These are phyloP conservation scores for Anthopleura sola DNA, from an alignment of 64 coral and sea anemone genomes.

Conservation along the genomic window DNA sequence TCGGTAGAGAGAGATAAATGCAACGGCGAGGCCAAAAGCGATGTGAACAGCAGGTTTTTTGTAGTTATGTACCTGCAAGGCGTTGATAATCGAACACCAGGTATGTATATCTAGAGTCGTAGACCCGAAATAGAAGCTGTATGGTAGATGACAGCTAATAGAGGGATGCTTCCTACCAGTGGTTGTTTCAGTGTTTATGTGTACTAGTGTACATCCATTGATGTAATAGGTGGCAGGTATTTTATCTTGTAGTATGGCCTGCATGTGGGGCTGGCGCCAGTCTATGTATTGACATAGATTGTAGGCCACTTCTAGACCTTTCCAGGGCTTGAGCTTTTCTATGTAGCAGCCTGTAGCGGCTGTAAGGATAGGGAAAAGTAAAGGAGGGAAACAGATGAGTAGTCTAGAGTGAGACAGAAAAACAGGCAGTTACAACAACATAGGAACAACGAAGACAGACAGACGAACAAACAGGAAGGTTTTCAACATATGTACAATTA, in stretches of 20 bases:
- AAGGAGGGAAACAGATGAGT: neutral
- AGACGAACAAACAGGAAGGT: no score
- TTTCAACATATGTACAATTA: no score
- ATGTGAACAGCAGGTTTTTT: slow-evolving; percentile 19
- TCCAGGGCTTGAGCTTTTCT: slow-evolving; percentile 26
- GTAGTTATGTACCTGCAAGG: slow-evolving; percentile 6
- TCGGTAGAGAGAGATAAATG: slow-evolving; percentile 18
- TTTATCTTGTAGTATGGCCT: slow-evolving; percentile 13
- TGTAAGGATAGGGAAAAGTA: neutral
- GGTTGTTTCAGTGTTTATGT: neutral
- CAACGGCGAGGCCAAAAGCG: slow-evolving; percentile 9
- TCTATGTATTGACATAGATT: slow-evolving; percentile 20
- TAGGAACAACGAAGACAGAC: no score
- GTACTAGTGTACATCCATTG: neutral
- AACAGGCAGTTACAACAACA: no score
- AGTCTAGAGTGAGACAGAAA: neutral
- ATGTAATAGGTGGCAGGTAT: neutral
- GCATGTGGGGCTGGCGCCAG: slow-evolving; percentile 19
- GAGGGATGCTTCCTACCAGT: neutral
- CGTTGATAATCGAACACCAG: slow-evolving; percentile 44
- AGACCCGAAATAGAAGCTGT: slow-evolving; percentile 28
- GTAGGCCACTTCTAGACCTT: slow-evolving; percentile 44
- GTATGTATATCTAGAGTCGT: slow-evolving; percentile 30
- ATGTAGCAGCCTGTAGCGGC: slow-evolving; percentile 13
- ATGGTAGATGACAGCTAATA: slow-evolving; percentile 1